phyloP scores from a whole-genome alignment of 2,888 invertebrate species.

The Steinernema hermaphroditum region DNA sequence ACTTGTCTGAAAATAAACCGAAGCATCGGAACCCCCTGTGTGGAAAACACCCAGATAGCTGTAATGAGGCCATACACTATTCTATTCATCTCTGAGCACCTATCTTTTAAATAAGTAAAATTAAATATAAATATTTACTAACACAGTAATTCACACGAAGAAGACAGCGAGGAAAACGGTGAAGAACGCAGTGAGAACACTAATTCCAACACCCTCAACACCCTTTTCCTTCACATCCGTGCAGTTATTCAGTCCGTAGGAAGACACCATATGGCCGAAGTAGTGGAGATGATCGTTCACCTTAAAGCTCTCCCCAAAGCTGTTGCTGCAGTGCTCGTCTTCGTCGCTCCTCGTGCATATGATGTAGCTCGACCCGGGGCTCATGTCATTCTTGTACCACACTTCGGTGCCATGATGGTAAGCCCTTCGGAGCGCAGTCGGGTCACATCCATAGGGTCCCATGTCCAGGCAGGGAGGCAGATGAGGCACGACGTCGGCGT shows the following conservation, averaged over 20 bases:
- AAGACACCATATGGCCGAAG: constrained; percentile 29
- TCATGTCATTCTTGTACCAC: constrained; percentile 40
- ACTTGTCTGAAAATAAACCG: too few species aligned
- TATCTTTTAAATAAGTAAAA: too few species aligned
- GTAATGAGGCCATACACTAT: too few species aligned
- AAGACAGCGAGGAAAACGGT: not conserved
- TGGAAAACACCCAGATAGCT: too few species aligned
- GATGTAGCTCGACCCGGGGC: constrained; percentile 28
- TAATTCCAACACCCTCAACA: not conserved
- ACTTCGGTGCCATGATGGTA: constrained; percentile 43
- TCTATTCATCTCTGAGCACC: too few species aligned
- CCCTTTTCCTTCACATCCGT: not conserved
- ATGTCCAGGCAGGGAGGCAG: constrained; percentile 41
- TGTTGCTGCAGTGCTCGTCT: constrained; percentile 35
- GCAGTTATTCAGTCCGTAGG: constrained; percentile 14
- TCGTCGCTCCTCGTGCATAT: constrained; percentile 35
- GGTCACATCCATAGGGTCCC: constrained; percentile 27
- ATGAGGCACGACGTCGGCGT: constrained; percentile 44
- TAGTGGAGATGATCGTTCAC: constrained; percentile 37
- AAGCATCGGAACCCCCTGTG: too few species aligned
- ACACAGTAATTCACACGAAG: too few species aligned
- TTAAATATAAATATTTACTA: too few species aligned
- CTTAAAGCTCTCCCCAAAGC: constrained; percentile 4
- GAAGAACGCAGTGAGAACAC: not conserved
- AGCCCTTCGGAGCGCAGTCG: constrained; percentile 17